phyloP scores from a whole-genome alignment of 2,113 vertebrate species.

The Psilopsiagon aurifrons region DNA sequence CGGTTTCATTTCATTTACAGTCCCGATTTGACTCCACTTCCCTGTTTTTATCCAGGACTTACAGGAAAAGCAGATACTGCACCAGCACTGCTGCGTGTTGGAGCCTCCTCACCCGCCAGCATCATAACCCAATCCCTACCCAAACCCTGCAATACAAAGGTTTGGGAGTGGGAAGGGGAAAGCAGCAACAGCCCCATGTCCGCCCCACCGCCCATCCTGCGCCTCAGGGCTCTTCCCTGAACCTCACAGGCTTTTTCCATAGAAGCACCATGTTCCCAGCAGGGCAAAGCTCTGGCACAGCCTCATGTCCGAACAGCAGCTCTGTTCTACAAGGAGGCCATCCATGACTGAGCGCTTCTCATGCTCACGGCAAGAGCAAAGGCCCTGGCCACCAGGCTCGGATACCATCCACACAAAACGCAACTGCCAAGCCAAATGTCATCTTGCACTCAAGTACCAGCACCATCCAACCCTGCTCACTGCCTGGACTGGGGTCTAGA shows the following conservation, averaged over 20 bases:
- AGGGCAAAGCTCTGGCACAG: neutral
- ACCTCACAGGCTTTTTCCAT: neutral
- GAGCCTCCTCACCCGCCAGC: neutral
- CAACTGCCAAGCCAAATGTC: neutral
- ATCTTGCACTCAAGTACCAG: neutral
- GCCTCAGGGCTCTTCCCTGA: neutral
- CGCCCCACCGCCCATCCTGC: neutral
- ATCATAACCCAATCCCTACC: neutral
- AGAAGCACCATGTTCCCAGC: neutral
- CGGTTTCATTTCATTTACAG: neutral
- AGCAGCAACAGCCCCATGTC: neutral
- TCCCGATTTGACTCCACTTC: neutral
- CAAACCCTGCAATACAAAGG: neutral
- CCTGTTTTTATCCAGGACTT: neutral
- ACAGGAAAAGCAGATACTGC: neutral
- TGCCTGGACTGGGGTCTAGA: neutral
- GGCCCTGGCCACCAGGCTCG: neutral
- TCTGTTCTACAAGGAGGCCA: neutral
- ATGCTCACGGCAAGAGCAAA: neutral
- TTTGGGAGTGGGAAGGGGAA: neutral
- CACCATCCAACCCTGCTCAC: accelerated
- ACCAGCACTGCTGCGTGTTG: accelerated
- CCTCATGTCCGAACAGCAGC: neutral
- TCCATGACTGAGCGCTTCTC: neutral
- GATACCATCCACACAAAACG: accelerated